phyloP scores from a whole-genome alignment of 2,113 vertebrate genomes.

The Pygoscelis antarcticus region DNA sequence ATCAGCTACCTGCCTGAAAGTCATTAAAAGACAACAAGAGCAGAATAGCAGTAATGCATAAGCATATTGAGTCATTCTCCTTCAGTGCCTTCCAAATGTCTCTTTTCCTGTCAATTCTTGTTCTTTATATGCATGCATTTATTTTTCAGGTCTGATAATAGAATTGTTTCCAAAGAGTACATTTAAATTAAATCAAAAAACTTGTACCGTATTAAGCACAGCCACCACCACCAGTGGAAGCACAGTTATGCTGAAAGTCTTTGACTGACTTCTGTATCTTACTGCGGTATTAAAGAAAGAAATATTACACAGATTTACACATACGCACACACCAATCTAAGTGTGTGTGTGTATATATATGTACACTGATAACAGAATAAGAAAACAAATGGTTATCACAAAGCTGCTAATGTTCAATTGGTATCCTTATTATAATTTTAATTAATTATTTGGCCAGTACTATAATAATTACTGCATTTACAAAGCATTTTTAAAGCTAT shows the following conservation, averaged over 20 bases:
- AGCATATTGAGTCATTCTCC: conserved; percentile 15
- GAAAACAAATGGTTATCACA: not conserved
- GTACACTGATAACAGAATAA: not conserved
- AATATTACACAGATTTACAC: not conserved
- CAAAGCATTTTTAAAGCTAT: not conserved
- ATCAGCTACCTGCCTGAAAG: conserved; percentile 34
- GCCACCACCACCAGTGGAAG: not conserved
- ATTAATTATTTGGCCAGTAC: not conserved
- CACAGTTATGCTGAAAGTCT: not conserved
- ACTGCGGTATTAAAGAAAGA: not conserved
- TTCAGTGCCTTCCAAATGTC: conserved; percentile 28
- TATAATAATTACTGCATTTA: not conserved
- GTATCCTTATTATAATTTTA: not conserved
- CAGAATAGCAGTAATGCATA: not conserved
- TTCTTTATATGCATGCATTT: conserved; percentile 16
- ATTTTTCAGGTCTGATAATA: not conserved
- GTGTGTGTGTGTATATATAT: not conserved
- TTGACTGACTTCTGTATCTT: not conserved
- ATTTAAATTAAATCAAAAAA: not conserved
- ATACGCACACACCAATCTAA: not conserved
- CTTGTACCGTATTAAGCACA: not conserved
- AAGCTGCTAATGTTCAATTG: not conserved
- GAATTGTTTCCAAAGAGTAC: not conserved
- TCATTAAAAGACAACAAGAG: not conserved
- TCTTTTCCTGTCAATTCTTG: not conserved